These are phyloP conservation scores for Oceanites oceanicus DNA, from an alignment of 2,113 vertebrate species.

Conservation along the genomic window DNA sequence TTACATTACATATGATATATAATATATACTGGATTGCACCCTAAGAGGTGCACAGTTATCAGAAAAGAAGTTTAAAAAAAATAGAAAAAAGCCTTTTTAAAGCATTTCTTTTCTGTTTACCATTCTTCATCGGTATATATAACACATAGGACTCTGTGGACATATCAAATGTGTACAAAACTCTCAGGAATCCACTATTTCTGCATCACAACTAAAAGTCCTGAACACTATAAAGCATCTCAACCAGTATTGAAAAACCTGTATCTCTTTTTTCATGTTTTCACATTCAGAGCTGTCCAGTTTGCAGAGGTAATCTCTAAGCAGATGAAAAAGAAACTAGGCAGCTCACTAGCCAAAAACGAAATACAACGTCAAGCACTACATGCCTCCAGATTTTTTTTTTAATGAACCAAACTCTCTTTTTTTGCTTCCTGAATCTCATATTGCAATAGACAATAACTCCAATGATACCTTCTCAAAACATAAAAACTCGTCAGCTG, in stretches of 20 bases:
- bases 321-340: not conserved
- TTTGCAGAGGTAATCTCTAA: not conserved
- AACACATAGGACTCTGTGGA: not conserved
- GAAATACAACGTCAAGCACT: not conserved
- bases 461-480: not conserved
- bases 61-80: not conserved
- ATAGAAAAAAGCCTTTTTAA: not conserved
- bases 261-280: not conserved
- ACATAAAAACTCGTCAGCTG: not conserved
- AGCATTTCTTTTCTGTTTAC: not conserved
- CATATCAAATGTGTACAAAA: not conserved
- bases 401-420: not conserved
- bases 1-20: not conserved
- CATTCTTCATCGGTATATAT: not conserved
- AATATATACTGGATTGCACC: not conserved
- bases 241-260: not conserved
- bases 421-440: not conserved
- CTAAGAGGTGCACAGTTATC: not conserved
- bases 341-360: not conserved
- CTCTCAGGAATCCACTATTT: not conserved
- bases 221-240: not conserved
- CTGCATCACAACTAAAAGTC: not conserved
- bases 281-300: not conserved
- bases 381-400: not conserved
- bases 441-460: not conserved